Percentiles rank a stretch among this genome's conserved stretches.
Evolutionary conservation across 2,113 vertebrate species (phyloP).

Genomic region (Zapus hudsonius): DNA sequence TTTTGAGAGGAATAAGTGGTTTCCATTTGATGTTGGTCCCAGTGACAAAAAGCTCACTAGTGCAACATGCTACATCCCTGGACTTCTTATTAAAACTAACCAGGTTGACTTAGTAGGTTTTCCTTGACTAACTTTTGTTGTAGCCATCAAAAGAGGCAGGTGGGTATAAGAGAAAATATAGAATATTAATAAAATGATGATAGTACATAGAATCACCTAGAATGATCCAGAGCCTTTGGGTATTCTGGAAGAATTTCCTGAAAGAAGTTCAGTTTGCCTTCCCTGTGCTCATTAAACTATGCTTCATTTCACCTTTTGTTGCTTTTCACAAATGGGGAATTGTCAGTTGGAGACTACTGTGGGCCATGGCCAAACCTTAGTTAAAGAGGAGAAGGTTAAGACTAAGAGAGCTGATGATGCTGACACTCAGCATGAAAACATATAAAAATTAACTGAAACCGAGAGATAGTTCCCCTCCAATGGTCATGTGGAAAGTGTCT

Average conservation of each 20-base stretch:
- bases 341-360: background rate
- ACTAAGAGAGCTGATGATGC: background rate
- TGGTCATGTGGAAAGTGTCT: background rate
- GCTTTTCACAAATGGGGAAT: background rate
- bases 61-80: background rate
- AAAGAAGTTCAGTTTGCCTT: background rate
- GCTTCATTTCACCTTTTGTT: background rate
- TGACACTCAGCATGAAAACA: background rate
- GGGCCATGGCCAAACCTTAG: background rate
- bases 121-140: background rate
- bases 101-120: background rate
- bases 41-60: background rate
- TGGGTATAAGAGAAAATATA: background rate
- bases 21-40: background rate
- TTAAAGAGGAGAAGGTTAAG: constrained; percentile 49
- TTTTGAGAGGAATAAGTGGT: background rate
- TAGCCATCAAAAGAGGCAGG: background rate
- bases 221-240: background rate
- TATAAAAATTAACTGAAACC: background rate
- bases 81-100: constrained; percentile 40
- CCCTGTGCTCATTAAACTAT: background rate
- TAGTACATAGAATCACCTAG: background rate
- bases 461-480: background rate
- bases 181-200: constrained; percentile 22
- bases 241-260: background rate